Evolutionary conservation across 1,140 invertebrate genomes (phyloP).

Genomic region (Notospermus geniculatus): DNA sequence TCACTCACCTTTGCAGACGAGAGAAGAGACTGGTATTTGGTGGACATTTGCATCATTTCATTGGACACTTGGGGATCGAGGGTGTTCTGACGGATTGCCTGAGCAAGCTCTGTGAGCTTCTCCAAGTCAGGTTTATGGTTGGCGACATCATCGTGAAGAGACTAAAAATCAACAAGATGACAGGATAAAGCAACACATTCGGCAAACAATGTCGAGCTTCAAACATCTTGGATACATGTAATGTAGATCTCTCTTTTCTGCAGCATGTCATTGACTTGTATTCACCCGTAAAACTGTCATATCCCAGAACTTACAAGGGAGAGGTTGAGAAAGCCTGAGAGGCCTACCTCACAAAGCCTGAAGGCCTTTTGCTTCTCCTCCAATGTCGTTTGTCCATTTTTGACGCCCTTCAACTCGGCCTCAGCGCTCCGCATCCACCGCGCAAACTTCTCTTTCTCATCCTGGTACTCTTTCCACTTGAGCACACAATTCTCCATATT

Average conservation of each 20-base stretch:
- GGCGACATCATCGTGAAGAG: conserved; percentile 83
- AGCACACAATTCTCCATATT: conserved; percentile 85
- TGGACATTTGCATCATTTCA: conserved; percentile 88
- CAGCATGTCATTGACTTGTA: too few relatives aligned
- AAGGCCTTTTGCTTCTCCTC: conserved; percentile 84
- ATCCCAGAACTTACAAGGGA: too few relatives aligned
- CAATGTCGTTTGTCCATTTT: conserved; percentile 85
- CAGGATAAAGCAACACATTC: too few relatives aligned
- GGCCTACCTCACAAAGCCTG: conserved; percentile 77
- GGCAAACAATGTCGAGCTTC: too few relatives aligned
- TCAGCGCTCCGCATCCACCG: conserved; percentile 65
- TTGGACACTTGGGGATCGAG: conserved; percentile 91
- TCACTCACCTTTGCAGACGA: conserved; percentile 75
- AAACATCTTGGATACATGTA: too few relatives aligned
- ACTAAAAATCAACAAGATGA: conserved; percentile 47
- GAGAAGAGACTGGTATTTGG: conserved; percentile 89
- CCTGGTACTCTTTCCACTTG: conserved; percentile 94
- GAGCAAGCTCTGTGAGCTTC: conserved; percentile 85
- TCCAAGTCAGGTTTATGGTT: conserved; percentile 93
- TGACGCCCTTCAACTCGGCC: conserved; percentile 80
- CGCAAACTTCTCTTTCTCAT: conserved; percentile 70
- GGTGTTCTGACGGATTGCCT: conserved; percentile 84
- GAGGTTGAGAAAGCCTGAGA: too few relatives aligned
- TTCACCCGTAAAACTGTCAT: too few relatives aligned
- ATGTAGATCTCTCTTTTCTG: too few relatives aligned